Conservation (phyloP, 2,888 invertebrate species). For the Philonicus albiceps region DNA sequence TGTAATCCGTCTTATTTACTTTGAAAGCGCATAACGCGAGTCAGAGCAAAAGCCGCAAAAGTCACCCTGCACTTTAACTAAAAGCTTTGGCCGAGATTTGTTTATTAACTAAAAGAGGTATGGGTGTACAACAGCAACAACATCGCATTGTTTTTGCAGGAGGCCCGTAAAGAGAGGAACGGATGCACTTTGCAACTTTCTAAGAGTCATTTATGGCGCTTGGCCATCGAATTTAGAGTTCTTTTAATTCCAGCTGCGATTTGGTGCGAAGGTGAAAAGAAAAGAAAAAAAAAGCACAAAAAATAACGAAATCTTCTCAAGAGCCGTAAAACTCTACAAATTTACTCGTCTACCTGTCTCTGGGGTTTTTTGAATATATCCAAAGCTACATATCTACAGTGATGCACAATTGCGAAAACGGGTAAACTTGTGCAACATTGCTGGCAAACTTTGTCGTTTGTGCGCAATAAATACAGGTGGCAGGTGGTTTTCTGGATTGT, state of each 20-base stretch:
- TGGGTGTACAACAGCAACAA: not conserved
- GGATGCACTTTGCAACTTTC: constrained; percentile 27
- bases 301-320: not conserved
- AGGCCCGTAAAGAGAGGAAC: not conserved
- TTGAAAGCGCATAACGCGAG: not conserved
- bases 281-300: not conserved
- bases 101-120: not conserved
- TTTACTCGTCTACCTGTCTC: constrained; percentile 10
- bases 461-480: constrained; percentile 34
- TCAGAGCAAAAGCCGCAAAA: not conserved
- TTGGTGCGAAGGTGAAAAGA: not conserved
- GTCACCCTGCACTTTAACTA: not conserved
- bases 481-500: constrained; percentile 36
- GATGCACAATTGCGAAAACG: not conserved
- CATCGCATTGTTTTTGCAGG: constrained; percentile 12
- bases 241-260: constrained; percentile 21
- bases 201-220: constrained; percentile 16
- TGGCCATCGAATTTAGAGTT: constrained; percentile 31
- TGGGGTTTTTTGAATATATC: not conserved
- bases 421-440: constrained; percentile 24
- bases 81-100: not conserved
- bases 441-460: constrained; percentile 31
- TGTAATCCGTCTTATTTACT: not conserved
- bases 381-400: not conserved
- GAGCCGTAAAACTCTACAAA: constrained; percentile 23